Percentiles rank a stretch among this genome's conserved stretches.
Evolutionary conservation across 1,140 invertebrate genomes (phyloP).

Genomic region (Calliopsis andreniformis): DNA sequence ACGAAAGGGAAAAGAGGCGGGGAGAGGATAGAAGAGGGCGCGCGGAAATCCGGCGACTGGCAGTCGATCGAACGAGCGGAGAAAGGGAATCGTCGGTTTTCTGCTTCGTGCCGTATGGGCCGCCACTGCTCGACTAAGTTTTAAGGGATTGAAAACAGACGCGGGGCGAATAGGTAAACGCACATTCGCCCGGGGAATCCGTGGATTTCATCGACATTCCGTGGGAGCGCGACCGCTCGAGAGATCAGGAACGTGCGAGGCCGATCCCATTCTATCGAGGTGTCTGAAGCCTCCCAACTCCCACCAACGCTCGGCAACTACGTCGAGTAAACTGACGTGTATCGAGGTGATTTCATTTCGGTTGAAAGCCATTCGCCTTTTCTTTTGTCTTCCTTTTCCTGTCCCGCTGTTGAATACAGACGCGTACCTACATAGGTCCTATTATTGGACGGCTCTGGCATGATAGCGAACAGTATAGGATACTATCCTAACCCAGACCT

Average conservation of each 20-base stretch:
- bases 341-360: constrained; percentile 24
- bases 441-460: no score
- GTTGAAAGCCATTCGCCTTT: not conserved
- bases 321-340: constrained; percentile 9
- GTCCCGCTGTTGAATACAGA: not conserved
- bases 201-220: constrained; percentile 57
- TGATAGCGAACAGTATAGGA: no score
- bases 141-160: constrained; percentile 60
- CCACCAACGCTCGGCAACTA: not conserved
- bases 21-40: constrained; percentile 6
- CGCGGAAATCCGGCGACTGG: constrained; percentile 34
- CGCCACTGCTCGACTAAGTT: constrained; percentile 41
- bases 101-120: constrained; percentile 34
- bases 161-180: constrained; percentile 55
- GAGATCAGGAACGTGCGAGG: constrained; percentile 50
- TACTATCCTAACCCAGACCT: no score
- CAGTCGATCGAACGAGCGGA: constrained; percentile 43
- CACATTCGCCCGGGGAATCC: constrained; percentile 35
- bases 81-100: constrained; percentile 42
- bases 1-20: constrained; percentile 48
- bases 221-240: constrained; percentile 46
- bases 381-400: not conserved
- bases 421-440: no score
- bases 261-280: constrained; percentile 46
- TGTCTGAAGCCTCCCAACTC: constrained; percentile 17